Evolutionary conservation across 2,113 vertebrate species (phyloP).

Genomic region (Diadophis punctatus): DNA sequence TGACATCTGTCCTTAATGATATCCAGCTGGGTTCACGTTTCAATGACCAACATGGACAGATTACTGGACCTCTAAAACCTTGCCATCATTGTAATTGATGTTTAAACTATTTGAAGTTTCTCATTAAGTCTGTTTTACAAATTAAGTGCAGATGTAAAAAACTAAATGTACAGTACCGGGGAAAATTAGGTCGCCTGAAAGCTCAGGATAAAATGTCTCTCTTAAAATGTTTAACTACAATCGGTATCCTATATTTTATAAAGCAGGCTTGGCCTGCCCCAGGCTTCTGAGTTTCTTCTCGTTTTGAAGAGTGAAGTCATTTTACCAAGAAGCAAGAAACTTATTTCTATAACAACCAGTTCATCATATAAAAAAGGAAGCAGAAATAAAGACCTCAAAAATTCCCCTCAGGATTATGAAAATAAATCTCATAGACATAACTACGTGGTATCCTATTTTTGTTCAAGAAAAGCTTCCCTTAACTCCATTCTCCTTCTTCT

Average conservation of each 20-base stretch:
- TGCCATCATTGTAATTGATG: conserved; percentile 84
- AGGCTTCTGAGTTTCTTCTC: conserved; percentile 49
- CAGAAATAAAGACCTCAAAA: background rate
- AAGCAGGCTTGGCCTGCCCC: conserved; percentile 39
- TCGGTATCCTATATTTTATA: conserved; percentile 56
- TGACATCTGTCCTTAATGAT: conserved; percentile 89
- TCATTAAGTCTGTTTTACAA: conserved; percentile 83
- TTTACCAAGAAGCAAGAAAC: conserved; percentile 40
- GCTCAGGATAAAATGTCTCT: conserved; percentile 65
- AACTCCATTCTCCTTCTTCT: background rate
- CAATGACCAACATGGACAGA: conserved; percentile 81
- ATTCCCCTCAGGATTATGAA: background rate
- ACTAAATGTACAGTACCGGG: conserved; percentile 68
- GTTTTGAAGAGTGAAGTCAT: conserved; percentile 44
- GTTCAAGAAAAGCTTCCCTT: background rate
- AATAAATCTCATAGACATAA: conserved; percentile 21
- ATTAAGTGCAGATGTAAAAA: conserved; percentile 81
- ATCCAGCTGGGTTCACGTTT: conserved; percentile 86
- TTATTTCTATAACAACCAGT: background rate
- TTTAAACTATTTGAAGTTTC: conserved; percentile 90
- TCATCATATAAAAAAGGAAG: conserved; percentile 26
- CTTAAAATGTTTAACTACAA: conserved; percentile 61
- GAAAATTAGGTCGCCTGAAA: conserved; percentile 75
- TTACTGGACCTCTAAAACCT: conserved; percentile 84
- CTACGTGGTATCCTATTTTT: background rate